Base-by-base conservation (phyloP, 2,113 vertebrate genomes). In the Dipodomys ordii region DNA sequence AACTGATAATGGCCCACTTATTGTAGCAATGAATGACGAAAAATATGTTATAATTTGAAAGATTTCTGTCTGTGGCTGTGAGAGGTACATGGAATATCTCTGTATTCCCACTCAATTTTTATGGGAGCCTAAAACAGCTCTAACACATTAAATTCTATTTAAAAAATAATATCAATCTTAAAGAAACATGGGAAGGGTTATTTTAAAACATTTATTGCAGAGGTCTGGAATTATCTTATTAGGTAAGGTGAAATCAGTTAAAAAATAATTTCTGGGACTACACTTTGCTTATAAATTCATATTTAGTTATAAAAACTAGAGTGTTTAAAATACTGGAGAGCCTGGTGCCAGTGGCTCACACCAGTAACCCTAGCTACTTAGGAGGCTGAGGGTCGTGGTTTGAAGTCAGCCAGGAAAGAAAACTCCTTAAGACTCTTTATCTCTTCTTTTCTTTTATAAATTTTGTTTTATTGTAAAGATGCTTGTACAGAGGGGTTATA, bases 241-340 rank as follows among this genome's bases (percentile, higher is more conserved):
- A 35, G 12, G 7, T 15, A 78, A 76, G 44, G 18, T 76, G 46
- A 76, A 84, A 84, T 57, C 2, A 87, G 57, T 87, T 92, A 67
- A 74, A 95, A 86, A 62, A 39, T 62, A 2, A 76, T 49, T 87
- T 90, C 28, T 81, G 49, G 49, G 49, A 53, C 49, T 53, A 53
- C 1, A 13, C 12, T 88, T 85, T 92, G 62, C 25, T 74, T 23
- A 3, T 74, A 94, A 78, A 30, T 39, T 88, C 35, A 77, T 0
- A 44, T 46, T 76, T 69, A 60, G 77, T 44, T 62, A 87, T 89
- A 83, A 7, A 25, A 65, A 91, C 65, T 85, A 39, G 25, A 80
- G 80, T 22, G 10, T 91, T 91, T 89, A 93, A 78, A 65, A 60
- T 10, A 69, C 7, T 78, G 30, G 74, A 83, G 83, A 60, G 49